Base-by-base conservation (phyloP, 2,113 vertebrate species). In the Chaenocephalus aceratus region DNA sequence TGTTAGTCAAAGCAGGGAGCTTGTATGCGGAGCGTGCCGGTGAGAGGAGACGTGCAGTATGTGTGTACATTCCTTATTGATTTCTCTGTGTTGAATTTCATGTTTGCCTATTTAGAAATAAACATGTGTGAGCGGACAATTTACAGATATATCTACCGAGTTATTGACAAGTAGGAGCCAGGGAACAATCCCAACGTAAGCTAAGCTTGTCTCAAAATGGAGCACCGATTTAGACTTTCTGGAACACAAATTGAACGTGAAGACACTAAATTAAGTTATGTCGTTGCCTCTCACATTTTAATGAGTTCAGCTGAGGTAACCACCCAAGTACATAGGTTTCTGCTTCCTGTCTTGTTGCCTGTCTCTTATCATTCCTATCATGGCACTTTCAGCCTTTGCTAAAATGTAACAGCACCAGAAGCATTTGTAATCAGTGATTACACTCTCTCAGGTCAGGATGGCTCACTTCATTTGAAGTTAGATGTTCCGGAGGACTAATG, bases 391-490 rank as follows among this genome's bases (percentile, higher is more conserved):
- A 70, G 82, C 44, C 72, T 57, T 18, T 46, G 53, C 80, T 83
- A 21, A 79, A 83, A 51, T 70, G 77, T 62, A 86, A 67, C 64
- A 56, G 68, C 63, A 70, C 41, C 51, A 77, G 61, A 72, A 75
- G 75, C 72, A 76, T 77, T 86, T 82, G 78, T 87, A 91, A 91
- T 89, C 93, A 85, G 57, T 86, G 83, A 88, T 91, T 89, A 85
- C 86, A 70, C 71, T 72, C 68, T 75, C 83, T 82, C 60, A 67
- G 87, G 89, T 89, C 79, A 84, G 74, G 73, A 72, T 45, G 61
- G 73, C 85, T 84, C 86, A 77, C 79, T 92, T 87, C 71, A 80
- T 91, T 88, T 82, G 59, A 89, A 88, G 82, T 85, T 75, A 74
- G 89, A 88, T 84, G 84, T 91, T 92, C 48, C 64, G 15, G 68